Evolutionary conservation across 2,888 invertebrate species (phyloP).

Genomic region (Synergus laeviventris): DNA sequence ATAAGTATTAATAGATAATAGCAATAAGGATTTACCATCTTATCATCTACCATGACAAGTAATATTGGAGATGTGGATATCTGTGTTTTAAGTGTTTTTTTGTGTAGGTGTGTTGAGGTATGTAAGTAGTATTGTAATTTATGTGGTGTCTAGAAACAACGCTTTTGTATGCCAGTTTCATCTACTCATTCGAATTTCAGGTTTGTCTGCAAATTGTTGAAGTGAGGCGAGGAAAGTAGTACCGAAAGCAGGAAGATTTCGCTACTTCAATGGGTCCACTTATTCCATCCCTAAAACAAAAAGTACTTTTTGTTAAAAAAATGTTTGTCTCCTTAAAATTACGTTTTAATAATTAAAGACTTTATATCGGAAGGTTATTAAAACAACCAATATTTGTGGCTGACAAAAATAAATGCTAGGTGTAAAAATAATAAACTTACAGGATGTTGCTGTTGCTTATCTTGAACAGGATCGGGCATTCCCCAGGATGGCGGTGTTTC

Average conservation of each 20-base stretch:
- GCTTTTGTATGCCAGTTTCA: slow-evolving; percentile 60
- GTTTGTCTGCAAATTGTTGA: slow-evolving; percentile 59
- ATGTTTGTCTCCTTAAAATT: background rate
- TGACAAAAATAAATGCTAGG: background rate
- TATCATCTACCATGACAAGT: slow-evolving; percentile 74
- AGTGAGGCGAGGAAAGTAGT: slow-evolving; percentile 55
- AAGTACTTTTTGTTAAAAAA: slow-evolving; percentile 31
- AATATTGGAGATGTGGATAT: slow-evolving; percentile 61
- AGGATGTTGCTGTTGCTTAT: slow-evolving; percentile 70
- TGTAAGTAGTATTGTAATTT: slow-evolving; percentile 61
- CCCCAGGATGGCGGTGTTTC: slow-evolving; percentile 71
- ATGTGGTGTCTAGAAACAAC: slow-evolving; percentile 63
- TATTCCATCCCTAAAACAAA: slow-evolving; percentile 78
- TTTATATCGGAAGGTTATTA: no score
- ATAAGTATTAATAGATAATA: slow-evolving; percentile 72
- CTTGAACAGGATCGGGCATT: slow-evolving; percentile 71
- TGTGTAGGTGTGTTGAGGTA: slow-evolving; percentile 52
- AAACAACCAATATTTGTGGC: no score
- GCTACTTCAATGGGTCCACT: slow-evolving; percentile 76
- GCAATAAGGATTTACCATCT: slow-evolving; percentile 72
- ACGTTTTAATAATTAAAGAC: slow-evolving; percentile 8
- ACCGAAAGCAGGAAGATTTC: slow-evolving; percentile 48
- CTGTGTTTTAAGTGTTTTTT: slow-evolving; percentile 53
- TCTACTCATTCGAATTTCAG: slow-evolving; percentile 60
- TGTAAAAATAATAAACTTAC: slow-evolving; percentile 56